Percentiles rank a stretch among this genome's conserved stretches.
phyloP scores from a whole-genome alignment of 2,113 vertebrate genomes.

The Trogon surrucura region DNA sequence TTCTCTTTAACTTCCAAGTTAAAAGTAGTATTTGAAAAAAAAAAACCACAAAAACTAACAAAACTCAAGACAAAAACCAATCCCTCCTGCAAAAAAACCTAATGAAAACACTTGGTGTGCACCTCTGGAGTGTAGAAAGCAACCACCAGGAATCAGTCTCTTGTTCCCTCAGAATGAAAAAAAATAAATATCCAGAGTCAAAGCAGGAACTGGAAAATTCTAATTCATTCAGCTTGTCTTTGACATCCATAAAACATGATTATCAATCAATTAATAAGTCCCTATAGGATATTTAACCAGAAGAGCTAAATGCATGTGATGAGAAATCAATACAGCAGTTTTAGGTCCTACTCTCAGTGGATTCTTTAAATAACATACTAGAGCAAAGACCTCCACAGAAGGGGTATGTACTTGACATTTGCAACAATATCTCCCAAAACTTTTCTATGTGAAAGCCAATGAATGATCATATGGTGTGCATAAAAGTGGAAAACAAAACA shows the following conservation, averaged over 20 bases:
- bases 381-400: background rate
- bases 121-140: background rate
- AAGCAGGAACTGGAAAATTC: background rate
- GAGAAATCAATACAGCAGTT: background rate
- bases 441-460: background rate
- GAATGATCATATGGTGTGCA: background rate
- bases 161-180: rapidly evolving
- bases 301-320: background rate
- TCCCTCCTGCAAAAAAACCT: background rate
- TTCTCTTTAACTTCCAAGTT: background rate
- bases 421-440: background rate
- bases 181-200: background rate
- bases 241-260: background rate
- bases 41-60: rapidly evolving
- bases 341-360: background rate
- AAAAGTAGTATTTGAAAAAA: background rate
- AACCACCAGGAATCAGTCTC: background rate
- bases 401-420: background rate
- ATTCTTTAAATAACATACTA: background rate
- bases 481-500: background rate
- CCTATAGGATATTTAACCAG: background rate
- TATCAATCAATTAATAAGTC: background rate
- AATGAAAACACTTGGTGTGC: background rate
- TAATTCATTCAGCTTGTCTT: background rate
- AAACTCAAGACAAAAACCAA: background rate